Evolutionary conservation across 37 sponge, comb jelly and placozoan species (phyloP).

Genomic region (Beroe ovata): DNA sequence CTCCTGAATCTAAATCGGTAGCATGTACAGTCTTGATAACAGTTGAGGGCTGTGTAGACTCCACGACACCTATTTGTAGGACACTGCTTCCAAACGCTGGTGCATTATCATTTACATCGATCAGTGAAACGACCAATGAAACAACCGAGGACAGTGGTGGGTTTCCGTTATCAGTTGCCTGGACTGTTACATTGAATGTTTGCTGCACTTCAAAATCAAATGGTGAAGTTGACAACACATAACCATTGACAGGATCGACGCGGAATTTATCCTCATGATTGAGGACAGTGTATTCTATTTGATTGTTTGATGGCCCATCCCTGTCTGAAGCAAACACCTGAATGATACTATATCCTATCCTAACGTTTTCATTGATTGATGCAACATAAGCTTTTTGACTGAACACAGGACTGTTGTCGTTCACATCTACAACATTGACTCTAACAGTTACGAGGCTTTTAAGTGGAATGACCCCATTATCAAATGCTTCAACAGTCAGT

Average conservation of each 20-base stretch:
- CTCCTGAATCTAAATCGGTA: constrained; percentile 31
- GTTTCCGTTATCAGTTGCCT: constrained; percentile 10
- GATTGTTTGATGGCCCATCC: constrained; percentile 43
- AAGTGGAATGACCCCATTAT: not conserved
- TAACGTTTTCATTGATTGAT: not conserved
- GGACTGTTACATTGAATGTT: constrained; percentile 11
- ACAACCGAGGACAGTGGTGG: not conserved
- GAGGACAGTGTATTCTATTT: not conserved
- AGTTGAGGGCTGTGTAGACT: constrained; percentile 1
- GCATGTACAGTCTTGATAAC: constrained; percentile 30
- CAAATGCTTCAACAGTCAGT: constrained; percentile 1
- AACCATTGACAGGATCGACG: not conserved
- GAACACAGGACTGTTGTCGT: constrained; percentile 19
- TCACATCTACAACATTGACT: constrained; percentile 13
- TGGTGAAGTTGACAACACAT: not conserved
- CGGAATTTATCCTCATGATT: not conserved
- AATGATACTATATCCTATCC: not conserved
- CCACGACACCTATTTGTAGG: constrained; percentile 43
- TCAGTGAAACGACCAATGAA: not conserved
- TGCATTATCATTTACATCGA: constrained; percentile 51
- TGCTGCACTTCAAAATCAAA: constrained; percentile 14
- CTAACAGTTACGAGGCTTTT: not conserved
- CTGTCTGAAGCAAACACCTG: constrained; percentile 26
- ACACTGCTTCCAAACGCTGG: not conserved
- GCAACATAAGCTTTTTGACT: constrained; percentile 6